A percentile compares a stretch with the other conserved stretches of the same genome.
Conservation (phyloP, 35 echinoderm and acorn worm species). For the Holothuria glaberrima region DNA sequence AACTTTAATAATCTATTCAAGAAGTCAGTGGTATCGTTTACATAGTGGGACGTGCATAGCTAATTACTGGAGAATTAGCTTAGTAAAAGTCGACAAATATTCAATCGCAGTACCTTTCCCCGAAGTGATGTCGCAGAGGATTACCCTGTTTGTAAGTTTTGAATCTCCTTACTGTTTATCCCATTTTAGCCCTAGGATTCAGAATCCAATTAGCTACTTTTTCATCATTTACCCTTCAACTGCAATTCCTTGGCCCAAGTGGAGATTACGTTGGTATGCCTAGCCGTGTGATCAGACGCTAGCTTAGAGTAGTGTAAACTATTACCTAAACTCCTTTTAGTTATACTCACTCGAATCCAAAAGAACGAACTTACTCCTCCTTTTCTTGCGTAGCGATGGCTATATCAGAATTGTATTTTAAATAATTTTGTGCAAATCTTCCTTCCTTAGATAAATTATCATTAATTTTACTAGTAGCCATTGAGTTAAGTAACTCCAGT, state of each 20-base stretch:
- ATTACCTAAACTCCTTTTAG: not conserved
- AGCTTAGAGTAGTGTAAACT: constrained; percentile 25
- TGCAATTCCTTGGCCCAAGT: no score
- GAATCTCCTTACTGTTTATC: not conserved
- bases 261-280: no score
- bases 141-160: constrained; percentile 40
- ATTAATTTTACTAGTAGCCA: no score
- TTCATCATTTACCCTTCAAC: no score
- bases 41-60: not conserved
- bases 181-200: not conserved
- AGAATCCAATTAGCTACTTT: no score
- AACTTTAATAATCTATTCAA: constrained; percentile 3
- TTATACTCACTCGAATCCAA: not conserved
- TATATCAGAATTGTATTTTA: not conserved
- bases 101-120: not conserved
- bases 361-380: no score
- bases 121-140: constrained; percentile 12
- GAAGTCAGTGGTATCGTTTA: no score
- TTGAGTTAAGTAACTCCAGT: no score
- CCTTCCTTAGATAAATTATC: no score
- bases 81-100: not conserved
- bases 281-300: no score
- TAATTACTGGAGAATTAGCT: not conserved
- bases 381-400: not conserved
- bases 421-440: no score